Evolutionary conservation across 1,140 invertebrate genomes (phyloP), one percentile per base, ranked within the genome.

Genomic region (Chrysopa pallens): DNA sequence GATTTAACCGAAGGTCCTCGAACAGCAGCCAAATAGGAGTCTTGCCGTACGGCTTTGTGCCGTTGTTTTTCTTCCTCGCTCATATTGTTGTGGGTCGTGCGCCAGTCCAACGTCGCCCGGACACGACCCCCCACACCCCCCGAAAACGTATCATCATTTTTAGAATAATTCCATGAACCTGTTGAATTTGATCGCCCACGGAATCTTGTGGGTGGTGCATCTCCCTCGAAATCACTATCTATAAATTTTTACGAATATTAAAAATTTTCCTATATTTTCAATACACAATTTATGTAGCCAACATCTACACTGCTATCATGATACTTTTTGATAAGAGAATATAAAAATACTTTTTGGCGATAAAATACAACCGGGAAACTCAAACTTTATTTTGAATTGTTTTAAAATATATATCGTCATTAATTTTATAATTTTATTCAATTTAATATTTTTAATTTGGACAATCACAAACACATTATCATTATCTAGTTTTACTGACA

Each of bases 171-270:
- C 68, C 68, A 72, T 42, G 68, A 70, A 51, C 70, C 69, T n/a
- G 64, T 61, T 41, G 68, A 71, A 52, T 69, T 70, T 29, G 68
- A 70, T 39, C 69, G 60, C 31, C 60, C 61, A 47, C 67, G 60
- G 39, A 64, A 36, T 11, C 53, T 56, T 9, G 57, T 51, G 6
- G 53, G 48, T 48, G 56, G 56, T 38, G 39, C 51, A 42, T 62
- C 56, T 45, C 48, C 48, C 4, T 46, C 53, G 11, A 39, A 39
- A 8, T 9, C 15, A 27, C 17, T 27, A 39, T 39, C 38, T 39
- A 27, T 39, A 29, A 39, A 39, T 27, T 13, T 23, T 5, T 23
- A 23, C 17, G 17, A 23, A 23, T 3, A 23, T 23, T 23, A 23
- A 5, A 23, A 23, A n/a, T n/a, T n/a, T n/a, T n/a, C n/a, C n/a